These are phyloP conservation scores for Plemyria rubiginata DNA, from an alignment of 2,888 invertebrate species.

Conservation along the genomic window DNA sequence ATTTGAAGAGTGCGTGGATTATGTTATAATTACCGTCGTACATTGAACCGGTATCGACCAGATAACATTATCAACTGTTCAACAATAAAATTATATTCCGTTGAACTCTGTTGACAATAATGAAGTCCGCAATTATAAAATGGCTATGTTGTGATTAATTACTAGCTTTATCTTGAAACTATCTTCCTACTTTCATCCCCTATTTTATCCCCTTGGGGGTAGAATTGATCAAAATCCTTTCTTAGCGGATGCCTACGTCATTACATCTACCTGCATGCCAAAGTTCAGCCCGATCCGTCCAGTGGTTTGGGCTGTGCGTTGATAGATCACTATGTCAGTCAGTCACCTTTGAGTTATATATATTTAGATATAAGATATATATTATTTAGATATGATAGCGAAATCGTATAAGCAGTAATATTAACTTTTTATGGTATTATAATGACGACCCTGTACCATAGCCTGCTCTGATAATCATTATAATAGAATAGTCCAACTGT, in stretches of 20 bases:
- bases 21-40: not conserved
- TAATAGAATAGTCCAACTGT: too few relatives aligned
- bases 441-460: not conserved
- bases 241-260: too few relatives aligned
- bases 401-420: not conserved
- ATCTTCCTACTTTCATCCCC: too few relatives aligned
- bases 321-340: too few relatives aligned
- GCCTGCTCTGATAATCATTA: too few relatives aligned
- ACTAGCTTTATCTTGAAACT: not conserved
- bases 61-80: conserved; percentile 1
- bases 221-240: too few relatives aligned
- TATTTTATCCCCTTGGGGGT: too few relatives aligned
- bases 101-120: not conserved
- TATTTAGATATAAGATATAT: too few relatives aligned
- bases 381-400: not conserved
- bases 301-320: too few relatives aligned
- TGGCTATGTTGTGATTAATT: not conserved
- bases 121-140: not conserved
- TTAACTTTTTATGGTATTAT: not conserved
- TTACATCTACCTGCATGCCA: too few relatives aligned
- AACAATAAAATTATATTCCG: not conserved
- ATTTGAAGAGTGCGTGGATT: not conserved
- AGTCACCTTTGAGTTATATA: too few relatives aligned
- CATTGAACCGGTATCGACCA: not conserved
- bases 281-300: too few relatives aligned